Evolutionary conservation across 2,113 vertebrate genomes (phyloP).

Genomic region (Python bivittatus): DNA sequence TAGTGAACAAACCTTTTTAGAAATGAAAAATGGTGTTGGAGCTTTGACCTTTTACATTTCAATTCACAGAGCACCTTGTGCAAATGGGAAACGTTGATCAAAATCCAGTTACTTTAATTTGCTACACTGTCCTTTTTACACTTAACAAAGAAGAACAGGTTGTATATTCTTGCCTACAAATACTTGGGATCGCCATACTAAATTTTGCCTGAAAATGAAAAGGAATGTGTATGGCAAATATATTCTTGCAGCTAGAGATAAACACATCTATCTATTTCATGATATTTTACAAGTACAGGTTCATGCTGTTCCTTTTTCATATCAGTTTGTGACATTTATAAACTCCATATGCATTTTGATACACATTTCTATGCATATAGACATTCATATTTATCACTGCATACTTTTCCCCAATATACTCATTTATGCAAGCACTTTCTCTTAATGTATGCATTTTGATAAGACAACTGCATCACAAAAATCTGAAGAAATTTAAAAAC

Average conservation of each 20-base stretch:
- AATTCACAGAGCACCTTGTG: constrained; percentile 67
- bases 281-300: neutral
- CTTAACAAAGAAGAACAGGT: constrained; percentile 58
- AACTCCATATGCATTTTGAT: neutral
- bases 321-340: neutral
- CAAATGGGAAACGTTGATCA: constrained; percentile 73
- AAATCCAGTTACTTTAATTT: constrained; percentile 72
- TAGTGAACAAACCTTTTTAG: constrained; percentile 72
- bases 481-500: neutral
- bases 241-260: neutral
- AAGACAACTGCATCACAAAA: neutral
- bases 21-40: constrained; percentile 74
- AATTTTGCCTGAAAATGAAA: constrained; percentile 12
- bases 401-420: neutral
- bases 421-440: neutral
- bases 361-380: neutral
- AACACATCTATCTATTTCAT: neutral
- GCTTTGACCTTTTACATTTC: constrained; percentile 75
- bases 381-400: neutral
- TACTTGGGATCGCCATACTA: constrained; percentile 30
- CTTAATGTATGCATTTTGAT: neutral
- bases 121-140: constrained; percentile 56
- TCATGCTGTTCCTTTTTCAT: neutral
- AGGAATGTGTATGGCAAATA: constrained; percentile 21
- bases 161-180: constrained; percentile 40